phyloP scores from a whole-genome alignment of 2,888 invertebrate genomes.

The Neria commutata region DNA sequence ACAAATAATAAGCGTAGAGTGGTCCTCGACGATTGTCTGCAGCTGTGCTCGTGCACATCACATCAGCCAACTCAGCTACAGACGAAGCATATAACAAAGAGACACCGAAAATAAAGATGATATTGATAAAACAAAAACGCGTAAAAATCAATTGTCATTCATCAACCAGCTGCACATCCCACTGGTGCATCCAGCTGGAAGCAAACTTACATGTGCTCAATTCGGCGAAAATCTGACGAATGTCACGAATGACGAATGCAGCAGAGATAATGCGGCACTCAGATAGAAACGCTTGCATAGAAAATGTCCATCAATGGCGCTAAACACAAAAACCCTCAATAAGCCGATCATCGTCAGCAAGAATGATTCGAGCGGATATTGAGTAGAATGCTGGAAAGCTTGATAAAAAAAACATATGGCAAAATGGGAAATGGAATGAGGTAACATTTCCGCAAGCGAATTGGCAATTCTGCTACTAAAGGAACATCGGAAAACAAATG shows the following conservation, averaged over 20 bases:
- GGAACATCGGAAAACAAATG: too few species aligned
- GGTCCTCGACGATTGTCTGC: conserved; percentile 43
- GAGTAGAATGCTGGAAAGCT: conserved; percentile 38
- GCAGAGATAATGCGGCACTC: conserved; percentile 47
- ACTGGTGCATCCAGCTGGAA: not conserved
- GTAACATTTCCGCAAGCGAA: too few species aligned
- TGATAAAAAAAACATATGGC: conserved; percentile 43
- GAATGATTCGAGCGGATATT: conserved; percentile 50
- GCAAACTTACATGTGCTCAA: conserved; percentile 42
- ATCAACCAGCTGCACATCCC: too few species aligned
- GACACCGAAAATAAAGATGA: not conserved
- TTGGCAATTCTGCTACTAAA: too few species aligned
- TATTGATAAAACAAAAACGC: too few species aligned
- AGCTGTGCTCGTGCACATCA: conserved; percentile 42
- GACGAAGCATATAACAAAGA: not conserved
- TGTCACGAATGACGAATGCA: conserved; percentile 54
- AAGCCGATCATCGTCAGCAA: conserved; percentile 47
- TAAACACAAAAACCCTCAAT: conserved; percentile 52
- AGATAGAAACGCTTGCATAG: conserved; percentile 54
- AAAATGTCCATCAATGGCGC: conserved; percentile 55
- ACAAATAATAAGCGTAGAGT: conserved; percentile 58
- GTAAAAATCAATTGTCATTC: too few species aligned
- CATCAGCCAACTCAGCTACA: conserved; percentile 38
- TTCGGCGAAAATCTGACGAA: conserved; percentile 42
- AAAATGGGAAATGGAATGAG: not conserved